These are phyloP conservation scores for Xiphophorus birchmanni DNA, from an alignment of 2,797 vertebrate genomes.

Conservation along the genomic window DNA sequence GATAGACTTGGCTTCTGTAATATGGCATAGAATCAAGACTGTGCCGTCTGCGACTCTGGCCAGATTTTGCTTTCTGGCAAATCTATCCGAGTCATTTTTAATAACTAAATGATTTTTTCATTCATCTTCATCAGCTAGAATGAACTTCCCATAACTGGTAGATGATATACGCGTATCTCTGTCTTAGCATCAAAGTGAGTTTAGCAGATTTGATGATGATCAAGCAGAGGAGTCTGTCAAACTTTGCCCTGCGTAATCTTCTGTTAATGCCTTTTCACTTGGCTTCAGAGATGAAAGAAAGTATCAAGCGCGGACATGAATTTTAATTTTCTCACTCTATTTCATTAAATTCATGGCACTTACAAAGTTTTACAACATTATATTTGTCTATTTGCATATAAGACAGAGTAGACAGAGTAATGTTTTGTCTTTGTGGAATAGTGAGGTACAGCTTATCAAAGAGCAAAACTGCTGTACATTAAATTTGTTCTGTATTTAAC, in stretches of 20 bases:
- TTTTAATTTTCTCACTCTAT: slow-evolving; percentile 9
- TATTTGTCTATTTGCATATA: background rate
- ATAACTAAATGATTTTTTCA: slow-evolving; percentile 61
- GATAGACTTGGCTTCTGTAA: slow-evolving; percentile 71
- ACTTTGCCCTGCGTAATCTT: slow-evolving; percentile 40
- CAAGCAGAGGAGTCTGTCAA: slow-evolving; percentile 42
- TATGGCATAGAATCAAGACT: slow-evolving; percentile 57
- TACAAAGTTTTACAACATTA: background rate
- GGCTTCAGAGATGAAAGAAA: slow-evolving; percentile 19
- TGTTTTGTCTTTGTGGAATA: background rate
- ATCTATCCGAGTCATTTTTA: slow-evolving; percentile 46
- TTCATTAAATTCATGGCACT: background rate
- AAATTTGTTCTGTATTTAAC: no score
- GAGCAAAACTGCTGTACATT: background rate
- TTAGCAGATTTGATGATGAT: slow-evolving; percentile 40
- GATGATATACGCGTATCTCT: slow-evolving; percentile 38
- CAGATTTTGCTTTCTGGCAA: slow-evolving; percentile 61
- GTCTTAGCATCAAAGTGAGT: slow-evolving; percentile 56
- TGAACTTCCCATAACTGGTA: slow-evolving; percentile 57
- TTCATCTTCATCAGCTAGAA: slow-evolving; percentile 73
- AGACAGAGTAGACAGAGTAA: background rate
- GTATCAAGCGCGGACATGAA: background rate
- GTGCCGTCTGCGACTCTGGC: slow-evolving; percentile 58
- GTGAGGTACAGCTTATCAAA: background rate
- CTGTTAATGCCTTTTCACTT: slow-evolving; percentile 21